Conservation (phyloP, 2,888 invertebrate genomes). For the Lepidocyrtoides sp. region DNA sequence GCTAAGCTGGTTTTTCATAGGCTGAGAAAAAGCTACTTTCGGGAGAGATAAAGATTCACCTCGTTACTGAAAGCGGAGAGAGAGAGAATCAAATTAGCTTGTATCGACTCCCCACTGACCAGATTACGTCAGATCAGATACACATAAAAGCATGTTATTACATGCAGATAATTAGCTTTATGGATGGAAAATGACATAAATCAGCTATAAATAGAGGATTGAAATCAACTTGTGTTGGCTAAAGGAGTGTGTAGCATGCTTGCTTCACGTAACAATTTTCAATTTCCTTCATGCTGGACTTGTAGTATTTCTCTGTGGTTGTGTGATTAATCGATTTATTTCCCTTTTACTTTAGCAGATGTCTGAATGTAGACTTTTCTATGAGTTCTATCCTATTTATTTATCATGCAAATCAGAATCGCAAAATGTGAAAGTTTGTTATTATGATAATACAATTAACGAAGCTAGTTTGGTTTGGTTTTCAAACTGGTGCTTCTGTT, state of each 20-base stretch:
- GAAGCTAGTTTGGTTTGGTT: constrained; percentile 46
- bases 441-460: constrained; percentile 53
- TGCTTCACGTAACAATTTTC: too few relatives aligned
- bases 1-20: too few relatives aligned
- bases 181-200: constrained; percentile 43
- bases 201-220: background rate
- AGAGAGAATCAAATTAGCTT: constrained; percentile 53
- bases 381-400: background rate
- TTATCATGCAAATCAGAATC: constrained; percentile 19
- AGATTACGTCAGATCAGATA: constrained; percentile 68
- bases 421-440: constrained; percentile 55
- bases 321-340: constrained; percentile 5
- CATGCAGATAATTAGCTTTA: constrained; percentile 38
- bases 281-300: constrained; percentile 16
- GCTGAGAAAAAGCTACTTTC: background rate
- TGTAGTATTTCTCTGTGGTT: background rate
- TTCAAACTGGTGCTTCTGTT: constrained; percentile 22
- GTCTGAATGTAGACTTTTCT: background rate
- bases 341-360: constrained; percentile 5
- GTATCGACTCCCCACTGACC: constrained; percentile 65
- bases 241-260: too few relatives aligned
- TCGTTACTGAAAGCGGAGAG: background rate
- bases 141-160: constrained; percentile 30
- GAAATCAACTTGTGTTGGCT: background rate
- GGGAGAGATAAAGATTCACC: background rate